Percentiles rank a stretch among this genome's conserved stretches.
phyloP scores from a whole-genome alignment of 2,888 invertebrate genomes.

The Hypselothyrea guttata region DNA sequence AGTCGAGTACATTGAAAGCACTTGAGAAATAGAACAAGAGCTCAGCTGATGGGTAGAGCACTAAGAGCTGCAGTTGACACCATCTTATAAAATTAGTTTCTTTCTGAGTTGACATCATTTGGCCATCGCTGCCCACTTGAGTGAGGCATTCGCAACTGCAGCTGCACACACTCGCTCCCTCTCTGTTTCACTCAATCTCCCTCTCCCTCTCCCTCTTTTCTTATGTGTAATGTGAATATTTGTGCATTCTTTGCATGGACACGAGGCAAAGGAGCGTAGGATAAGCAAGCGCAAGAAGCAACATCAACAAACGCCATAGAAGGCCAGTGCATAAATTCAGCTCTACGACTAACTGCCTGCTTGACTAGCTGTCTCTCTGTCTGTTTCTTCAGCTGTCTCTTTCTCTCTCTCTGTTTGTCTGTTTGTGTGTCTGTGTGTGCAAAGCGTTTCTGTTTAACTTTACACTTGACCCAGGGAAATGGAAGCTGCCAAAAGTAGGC shows the following conservation, averaged over 20 bases:
- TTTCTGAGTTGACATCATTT: conserved; percentile 56
- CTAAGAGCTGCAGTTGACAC: conserved; percentile 56
- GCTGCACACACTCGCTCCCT: neutral
- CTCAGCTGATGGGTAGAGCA: conserved; percentile 3
- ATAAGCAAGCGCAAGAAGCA: conserved; percentile 10
- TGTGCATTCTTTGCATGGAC: conserved; percentile 34
- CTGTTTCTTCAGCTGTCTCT: no score
- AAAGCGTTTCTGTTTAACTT: conserved; percentile 62
- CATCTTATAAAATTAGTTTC: conserved; percentile 56
- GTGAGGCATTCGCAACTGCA: neutral
- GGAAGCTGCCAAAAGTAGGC: conserved; percentile 21
- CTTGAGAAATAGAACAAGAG: conserved; percentile 30
- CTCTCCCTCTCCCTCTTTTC: conserved; percentile 5
- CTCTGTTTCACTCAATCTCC: neutral
- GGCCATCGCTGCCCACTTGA: conserved; percentile 34
- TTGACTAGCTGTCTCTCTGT: no score
- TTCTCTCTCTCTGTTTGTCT: neutral
- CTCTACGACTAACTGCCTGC: conserved; percentile 2
- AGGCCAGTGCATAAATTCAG: conserved; percentile 48
- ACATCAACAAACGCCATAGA: conserved; percentile 37
- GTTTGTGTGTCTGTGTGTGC: conserved; percentile 14
- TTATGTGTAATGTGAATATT: conserved; percentile 54
- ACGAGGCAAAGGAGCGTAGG: neutral
- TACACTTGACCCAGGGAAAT: conserved; percentile 57
- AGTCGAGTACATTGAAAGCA: conserved; percentile 33